Evolutionary conservation across 2,888 invertebrate species (phyloP), one percentile per base, ranked within the genome.

Genomic region (Schizotus pectinicornis): DNA sequence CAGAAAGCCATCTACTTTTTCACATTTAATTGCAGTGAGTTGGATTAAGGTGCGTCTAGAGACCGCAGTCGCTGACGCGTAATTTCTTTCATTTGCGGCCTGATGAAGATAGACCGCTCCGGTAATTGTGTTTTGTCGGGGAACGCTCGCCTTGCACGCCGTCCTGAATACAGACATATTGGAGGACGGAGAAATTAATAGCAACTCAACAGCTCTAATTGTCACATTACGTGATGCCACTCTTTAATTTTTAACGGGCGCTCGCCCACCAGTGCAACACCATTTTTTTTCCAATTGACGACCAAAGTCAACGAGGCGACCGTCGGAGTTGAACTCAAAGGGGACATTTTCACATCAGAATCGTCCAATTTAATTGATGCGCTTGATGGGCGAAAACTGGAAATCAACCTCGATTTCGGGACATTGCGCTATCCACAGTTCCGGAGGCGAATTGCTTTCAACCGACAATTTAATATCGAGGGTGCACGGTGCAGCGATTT

Each of bases 201-300:
- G 60, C 53, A 56, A 63, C 59, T 55, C 63, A 55, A 52, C 63
- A 53, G 57, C 58, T 55, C 60, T 63, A 63, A 63, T 63, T 63
- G 63, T 63, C 63, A 52, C 52, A 53, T 63, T 63, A 63, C 63
- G 63, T 63, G 63, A 58, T 55, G 58, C 39, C 53, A 61, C 58
- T 61, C 49, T 57, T 55, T 60, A 63, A 63, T 63, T 63, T 58
- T 63, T 61, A 48, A 81, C 81, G 82, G 82, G 82, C 82, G 82
- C 82, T 82, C 82, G 82, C 82, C 82, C 82, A 22, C 22, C 22
- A 22, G 2, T 5, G 50, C 7, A 35, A 13, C 34, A 9, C n/a
- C 46, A n/a, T n/a, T n/a, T n/a, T n/a, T n/a, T n/a, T n/a, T n/a
- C n/a, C n/a, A 36, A 46, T 46, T 46, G 46, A 46, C 34, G 13